Evolutionary conservation across 1,140 invertebrate genomes (phyloP).

Genomic region (Drosophila bipectinata): DNA sequence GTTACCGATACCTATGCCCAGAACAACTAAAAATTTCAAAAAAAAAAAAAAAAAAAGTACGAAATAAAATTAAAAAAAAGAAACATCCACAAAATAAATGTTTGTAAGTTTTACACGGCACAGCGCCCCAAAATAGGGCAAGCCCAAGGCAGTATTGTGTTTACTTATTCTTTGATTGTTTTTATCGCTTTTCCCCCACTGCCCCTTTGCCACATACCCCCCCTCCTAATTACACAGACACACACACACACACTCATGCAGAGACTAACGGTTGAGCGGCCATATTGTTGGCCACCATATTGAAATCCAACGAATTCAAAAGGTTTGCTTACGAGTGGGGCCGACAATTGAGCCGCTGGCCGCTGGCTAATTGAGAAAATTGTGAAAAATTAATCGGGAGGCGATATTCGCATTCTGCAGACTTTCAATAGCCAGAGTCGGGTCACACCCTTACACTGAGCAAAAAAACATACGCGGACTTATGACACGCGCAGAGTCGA

Average conservation of each 20-base stretch:
- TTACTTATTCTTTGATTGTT: slow-evolving; percentile 60
- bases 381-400: slow-evolving; percentile 15
- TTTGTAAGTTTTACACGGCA: slow-evolving; percentile 78
- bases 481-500: slow-evolving; percentile 19
- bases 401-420: slow-evolving; percentile 12
- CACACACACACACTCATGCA: slow-evolving; percentile 29
- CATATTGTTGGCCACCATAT: slow-evolving; percentile 39
- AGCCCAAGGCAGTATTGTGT: slow-evolving; percentile 78
- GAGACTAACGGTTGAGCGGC: slow-evolving; percentile 30
- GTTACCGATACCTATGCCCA: slow-evolving; percentile 42
- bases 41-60: slow-evolving; percentile 8
- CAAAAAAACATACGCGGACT: slow-evolving; percentile 31
- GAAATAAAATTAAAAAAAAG: slow-evolving; percentile 32
- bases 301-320: slow-evolving; percentile 28
- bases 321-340: slow-evolving; percentile 20
- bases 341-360: slow-evolving; percentile 9
- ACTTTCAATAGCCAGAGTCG: slow-evolving; percentile 2
- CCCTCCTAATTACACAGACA: slow-evolving; percentile 12
- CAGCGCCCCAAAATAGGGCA: slow-evolving; percentile 60
- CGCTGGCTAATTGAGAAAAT: slow-evolving; percentile 27
- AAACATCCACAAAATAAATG: slow-evolving; percentile 67
- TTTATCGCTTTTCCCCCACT: slow-evolving; percentile 54
- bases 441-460: slow-evolving; percentile 13
- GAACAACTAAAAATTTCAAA: slow-evolving; percentile 10
- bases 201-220: background rate